These are phyloP conservation scores for Trematomus bernacchii DNA, from an alignment of 2,797 vertebrate genomes.

Conservation along the genomic window DNA sequence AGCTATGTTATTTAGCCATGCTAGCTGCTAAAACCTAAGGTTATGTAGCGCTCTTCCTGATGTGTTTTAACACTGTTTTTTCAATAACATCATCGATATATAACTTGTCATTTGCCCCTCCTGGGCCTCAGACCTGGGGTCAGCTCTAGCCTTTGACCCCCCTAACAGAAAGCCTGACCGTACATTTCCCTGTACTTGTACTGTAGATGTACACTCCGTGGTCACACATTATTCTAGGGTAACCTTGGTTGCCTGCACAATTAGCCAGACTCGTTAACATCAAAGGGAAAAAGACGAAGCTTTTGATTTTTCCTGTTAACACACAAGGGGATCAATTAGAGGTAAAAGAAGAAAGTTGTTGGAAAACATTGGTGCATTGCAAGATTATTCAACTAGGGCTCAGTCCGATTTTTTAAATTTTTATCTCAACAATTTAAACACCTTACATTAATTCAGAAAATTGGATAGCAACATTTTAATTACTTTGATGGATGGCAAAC, in stretches of 20 bases:
- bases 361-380: constrained; percentile 21
- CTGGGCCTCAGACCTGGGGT: too few species aligned
- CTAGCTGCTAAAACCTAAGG: too few species aligned
- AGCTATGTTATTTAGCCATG: too few species aligned
- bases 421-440: not conserved
- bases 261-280: constrained; percentile 46
- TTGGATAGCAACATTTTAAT: not conserved
- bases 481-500: not conserved
- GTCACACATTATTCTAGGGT: not conserved
- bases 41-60: too few species aligned
- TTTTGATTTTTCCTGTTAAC: constrained; percentile 27
- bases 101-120: too few species aligned
- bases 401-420: not conserved
- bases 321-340: constrained; percentile 62
- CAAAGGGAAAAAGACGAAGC: constrained; percentile 45
- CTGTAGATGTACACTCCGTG: not conserved
- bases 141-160: too few species aligned
- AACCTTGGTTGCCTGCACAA: constrained; percentile 26
- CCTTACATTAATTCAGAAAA: not conserved
- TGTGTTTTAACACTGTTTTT: too few species aligned
- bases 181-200: not conserved
- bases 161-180: not conserved
- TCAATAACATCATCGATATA: too few species aligned
- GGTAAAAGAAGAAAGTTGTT: constrained; percentile 27
- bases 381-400: constrained; percentile 26